These are phyloP conservation scores for Staurois parvus DNA, from an alignment of 2,797 vertebrate genomes.

Conservation along the genomic window DNA sequence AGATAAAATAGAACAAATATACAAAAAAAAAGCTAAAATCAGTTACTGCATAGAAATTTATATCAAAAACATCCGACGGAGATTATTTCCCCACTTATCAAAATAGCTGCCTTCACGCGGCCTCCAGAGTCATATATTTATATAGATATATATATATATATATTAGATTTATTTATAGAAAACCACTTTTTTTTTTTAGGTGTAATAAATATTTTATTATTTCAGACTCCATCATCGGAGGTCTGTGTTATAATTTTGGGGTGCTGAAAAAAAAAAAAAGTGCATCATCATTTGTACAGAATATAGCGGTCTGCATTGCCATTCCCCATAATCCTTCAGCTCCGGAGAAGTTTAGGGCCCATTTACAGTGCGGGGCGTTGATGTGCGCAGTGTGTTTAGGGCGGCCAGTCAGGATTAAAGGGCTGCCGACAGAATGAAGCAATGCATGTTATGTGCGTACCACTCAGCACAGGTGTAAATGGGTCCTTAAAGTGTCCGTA, in stretches of 20 bases:
- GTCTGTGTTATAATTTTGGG: constrained; percentile 3
- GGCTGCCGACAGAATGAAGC: no score
- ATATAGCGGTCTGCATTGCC: background rate
- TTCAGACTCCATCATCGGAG: background rate
- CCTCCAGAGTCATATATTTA: constrained; percentile 57
- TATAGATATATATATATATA: constrained; percentile 65
- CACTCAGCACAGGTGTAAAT: no score
- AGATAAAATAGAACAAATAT: background rate
- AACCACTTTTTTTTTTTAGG: constrained; percentile 16
- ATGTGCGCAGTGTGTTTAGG: no score
- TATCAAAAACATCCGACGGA: constrained; percentile 31
- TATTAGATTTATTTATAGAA: constrained; percentile 61
- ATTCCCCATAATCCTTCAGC: constrained; percentile 39
- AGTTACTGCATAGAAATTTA: constrained; percentile 69
- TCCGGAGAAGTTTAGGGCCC: background rate
- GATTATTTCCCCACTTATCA: constrained; percentile 54
- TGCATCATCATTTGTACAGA: background rate
- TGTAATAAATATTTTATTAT: constrained; percentile 41
- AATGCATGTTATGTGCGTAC: no score
- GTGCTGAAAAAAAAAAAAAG: background rate
- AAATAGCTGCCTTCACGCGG: constrained; percentile 68
- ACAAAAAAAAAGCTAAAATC: constrained; percentile 61
- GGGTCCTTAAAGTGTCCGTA: no score
- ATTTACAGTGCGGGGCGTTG: no score
- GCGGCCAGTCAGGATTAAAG: no score